Evolutionary conservation across 2,888 invertebrate genomes (phyloP).

Genomic region (Fragum sueziense): DNA sequence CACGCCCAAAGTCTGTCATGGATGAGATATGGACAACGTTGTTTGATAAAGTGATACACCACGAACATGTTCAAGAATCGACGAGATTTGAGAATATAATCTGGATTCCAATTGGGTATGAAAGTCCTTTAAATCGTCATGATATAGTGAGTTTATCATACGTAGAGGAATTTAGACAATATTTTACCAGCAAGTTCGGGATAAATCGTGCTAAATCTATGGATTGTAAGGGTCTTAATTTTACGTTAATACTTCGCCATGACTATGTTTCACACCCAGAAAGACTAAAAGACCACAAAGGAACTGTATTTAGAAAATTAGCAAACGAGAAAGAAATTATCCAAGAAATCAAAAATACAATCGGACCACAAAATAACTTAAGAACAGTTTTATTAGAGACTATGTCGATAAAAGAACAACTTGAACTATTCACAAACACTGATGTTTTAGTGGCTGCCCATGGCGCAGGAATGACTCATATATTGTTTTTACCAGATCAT

Average conservation of each 20-base stretch:
- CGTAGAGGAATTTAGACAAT: slow-evolving; percentile 36
- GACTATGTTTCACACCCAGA: background rate
- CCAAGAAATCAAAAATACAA: too few relatives aligned
- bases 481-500: too few relatives aligned
- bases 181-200: slow-evolving; percentile 24
- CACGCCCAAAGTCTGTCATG: background rate
- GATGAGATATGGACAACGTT: slow-evolving; percentile 28
- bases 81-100: slow-evolving; percentile 37
- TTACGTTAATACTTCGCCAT: background rate
- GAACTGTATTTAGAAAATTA: too few relatives aligned
- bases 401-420: too few relatives aligned
- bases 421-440: too few relatives aligned
- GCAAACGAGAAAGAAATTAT: too few relatives aligned
- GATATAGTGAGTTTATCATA: slow-evolving; percentile 25
- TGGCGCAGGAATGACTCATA: too few relatives aligned
- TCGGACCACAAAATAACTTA: too few relatives aligned
- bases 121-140: slow-evolving; percentile 54
- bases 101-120: slow-evolving; percentile 52
- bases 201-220: background rate
- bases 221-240: background rate
- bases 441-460: too few relatives aligned
- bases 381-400: too few relatives aligned
- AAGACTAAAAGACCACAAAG: too few relatives aligned
- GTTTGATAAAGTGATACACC: slow-evolving; percentile 35
- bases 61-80: slow-evolving; percentile 15